Conservation (phyloP, 1,140 invertebrate genomes). For the Mercenaria mercenaria region DNA sequence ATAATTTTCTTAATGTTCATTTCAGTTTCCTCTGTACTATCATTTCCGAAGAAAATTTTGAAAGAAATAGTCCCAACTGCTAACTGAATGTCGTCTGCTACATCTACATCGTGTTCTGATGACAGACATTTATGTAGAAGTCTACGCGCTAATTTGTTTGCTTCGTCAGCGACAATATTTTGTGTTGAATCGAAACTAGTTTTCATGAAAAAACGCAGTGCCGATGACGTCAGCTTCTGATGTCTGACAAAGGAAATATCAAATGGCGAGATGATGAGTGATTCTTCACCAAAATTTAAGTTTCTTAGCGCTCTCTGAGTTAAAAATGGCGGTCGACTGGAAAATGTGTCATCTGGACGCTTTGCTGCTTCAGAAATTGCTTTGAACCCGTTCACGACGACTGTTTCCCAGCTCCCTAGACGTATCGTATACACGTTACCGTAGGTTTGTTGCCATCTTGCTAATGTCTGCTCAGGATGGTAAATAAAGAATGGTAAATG, state of each 20-base stretch:
- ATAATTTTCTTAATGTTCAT: background rate
- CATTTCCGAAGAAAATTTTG: background rate
- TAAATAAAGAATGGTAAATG: conserved; percentile 49
- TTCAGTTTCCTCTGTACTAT: background rate
- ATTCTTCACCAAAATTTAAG: background rate
- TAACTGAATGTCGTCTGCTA: background rate
- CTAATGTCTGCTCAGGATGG: conserved; percentile 5
- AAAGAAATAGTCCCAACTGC: background rate
- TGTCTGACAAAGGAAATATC: background rate
- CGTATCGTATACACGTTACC: conserved; percentile 56
- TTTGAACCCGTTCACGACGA: conserved; percentile 29
- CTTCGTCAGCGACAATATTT: background rate
- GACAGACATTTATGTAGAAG: background rate
- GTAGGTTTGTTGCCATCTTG: conserved; percentile 7
- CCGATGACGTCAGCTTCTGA: background rate
- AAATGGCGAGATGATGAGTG: background rate
- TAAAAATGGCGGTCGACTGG: background rate
- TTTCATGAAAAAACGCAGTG: background rate
- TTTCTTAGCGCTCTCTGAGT: background rate
- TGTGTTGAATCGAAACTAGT: background rate
- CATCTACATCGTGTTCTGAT: background rate
- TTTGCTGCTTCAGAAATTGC: conserved; percentile 1
- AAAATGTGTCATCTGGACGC: background rate
- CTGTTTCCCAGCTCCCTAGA: conserved; percentile 51
- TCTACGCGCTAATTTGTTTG: background rate